phyloP scores from a whole-genome alignment of 2,888 invertebrate species.

The Hedya salicella region DNA sequence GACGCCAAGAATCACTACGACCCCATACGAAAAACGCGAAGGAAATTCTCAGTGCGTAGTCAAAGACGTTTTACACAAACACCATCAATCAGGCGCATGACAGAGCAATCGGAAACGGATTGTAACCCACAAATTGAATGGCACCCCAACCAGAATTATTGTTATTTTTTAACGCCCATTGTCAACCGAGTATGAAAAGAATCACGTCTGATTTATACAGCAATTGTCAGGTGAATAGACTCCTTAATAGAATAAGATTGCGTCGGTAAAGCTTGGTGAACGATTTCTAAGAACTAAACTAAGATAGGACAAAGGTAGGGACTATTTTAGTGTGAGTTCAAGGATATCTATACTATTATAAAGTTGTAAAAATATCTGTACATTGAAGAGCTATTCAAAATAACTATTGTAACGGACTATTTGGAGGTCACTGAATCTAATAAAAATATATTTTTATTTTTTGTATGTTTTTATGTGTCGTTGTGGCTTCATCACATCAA shows the following conservation, averaged over 20 bases:
- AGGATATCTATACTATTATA: no score
- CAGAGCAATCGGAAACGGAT: conserved; percentile 64
- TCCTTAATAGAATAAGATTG: neutral
- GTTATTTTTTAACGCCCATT: conserved; percentile 42
- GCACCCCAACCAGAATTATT: conserved; percentile 39
- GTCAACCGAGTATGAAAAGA: conserved; percentile 19
- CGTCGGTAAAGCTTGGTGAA: neutral
- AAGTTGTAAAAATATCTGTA: no score
- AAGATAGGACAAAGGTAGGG: no score
- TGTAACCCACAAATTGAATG: conserved; percentile 60
- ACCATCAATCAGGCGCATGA: conserved; percentile 65
- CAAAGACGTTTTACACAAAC: conserved; percentile 58
- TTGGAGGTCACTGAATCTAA: no score
- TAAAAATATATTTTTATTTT: no score
- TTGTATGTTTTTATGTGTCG: no score
- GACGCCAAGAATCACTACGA: neutral
- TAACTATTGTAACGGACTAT: no score
- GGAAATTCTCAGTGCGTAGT: conserved; percentile 50
- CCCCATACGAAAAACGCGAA: conserved; percentile 13
- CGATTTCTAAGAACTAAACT: no score
- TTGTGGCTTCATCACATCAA: no score
- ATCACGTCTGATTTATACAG: conserved; percentile 20
- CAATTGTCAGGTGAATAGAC: conserved; percentile 10
- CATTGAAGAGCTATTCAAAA: no score
- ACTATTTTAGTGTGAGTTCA: no score